Evolutionary conservation across 1,140 invertebrate genomes (phyloP).

Genomic region (Temnothorax longispinosus): DNA sequence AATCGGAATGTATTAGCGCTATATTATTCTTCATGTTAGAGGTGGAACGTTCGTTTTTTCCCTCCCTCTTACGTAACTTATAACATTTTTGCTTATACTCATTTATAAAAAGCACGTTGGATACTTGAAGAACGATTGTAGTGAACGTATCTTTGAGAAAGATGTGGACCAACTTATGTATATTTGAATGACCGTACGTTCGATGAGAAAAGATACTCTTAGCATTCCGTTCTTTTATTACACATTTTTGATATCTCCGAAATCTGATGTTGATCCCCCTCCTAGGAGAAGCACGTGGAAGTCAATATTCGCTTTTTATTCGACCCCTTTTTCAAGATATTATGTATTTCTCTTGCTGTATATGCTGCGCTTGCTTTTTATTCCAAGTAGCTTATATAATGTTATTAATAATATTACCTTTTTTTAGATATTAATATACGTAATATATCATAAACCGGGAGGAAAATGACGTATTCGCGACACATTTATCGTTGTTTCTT

Average conservation of each 20-base stretch:
- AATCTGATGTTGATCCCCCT: neutral
- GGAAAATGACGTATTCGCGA: neutral
- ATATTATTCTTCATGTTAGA: neutral
- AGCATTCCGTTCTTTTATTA: neutral
- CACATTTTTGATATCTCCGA: neutral
- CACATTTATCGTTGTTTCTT: neutral
- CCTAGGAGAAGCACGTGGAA: neutral
- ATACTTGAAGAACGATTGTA: conserved; percentile 19
- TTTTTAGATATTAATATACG: neutral
- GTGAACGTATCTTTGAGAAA: conserved; percentile 20
- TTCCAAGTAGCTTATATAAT: neutral
- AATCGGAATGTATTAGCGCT: neutral
- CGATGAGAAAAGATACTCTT: neutral
- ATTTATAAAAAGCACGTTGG: conserved; percentile 32
- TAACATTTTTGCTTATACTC: neutral
- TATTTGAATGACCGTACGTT: conserved; percentile 51
- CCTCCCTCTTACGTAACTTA: neutral
- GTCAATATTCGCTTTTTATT: neutral
- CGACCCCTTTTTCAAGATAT: neutral
- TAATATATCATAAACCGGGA: neutral
- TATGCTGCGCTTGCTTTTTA: neutral
- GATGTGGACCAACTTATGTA: conserved; percentile 54
- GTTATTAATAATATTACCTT: too few relatives aligned
- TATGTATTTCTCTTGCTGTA: neutral
- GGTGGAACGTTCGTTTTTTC: neutral